Evolutionary conservation across 2,888 invertebrate genomes (phyloP).

Genomic region (Ophion obscuratus): DNA sequence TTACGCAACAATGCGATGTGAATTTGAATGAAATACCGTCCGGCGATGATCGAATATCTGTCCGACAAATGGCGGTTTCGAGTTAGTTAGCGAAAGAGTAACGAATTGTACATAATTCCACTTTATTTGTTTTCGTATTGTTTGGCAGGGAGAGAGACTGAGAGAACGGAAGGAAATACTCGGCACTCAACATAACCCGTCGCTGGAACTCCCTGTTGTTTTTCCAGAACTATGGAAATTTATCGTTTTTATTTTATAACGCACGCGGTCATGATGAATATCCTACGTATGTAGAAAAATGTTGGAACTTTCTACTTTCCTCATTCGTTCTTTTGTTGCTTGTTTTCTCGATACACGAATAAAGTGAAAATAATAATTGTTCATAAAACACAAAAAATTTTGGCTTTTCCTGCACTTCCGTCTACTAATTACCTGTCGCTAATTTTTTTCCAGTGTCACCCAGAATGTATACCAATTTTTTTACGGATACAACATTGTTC

Average conservation of each 20-base stretch:
- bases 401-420: not conserved
- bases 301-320: too few species aligned
- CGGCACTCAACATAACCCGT: constrained; percentile 10
- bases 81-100: constrained; percentile 43
- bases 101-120: constrained; percentile 46
- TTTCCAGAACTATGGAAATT: constrained; percentile 47
- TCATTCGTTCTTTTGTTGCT: not conserved
- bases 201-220: constrained; percentile 44
- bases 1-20: too few species aligned
- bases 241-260: constrained; percentile 14
- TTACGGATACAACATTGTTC: not conserved
- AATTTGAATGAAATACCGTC: too few species aligned
- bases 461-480: not conserved
- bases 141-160: constrained; percentile 5
- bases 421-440: constrained; percentile 14
- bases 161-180: not conserved
- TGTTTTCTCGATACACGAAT: too few species aligned
- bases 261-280: too few species aligned
- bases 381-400: not conserved
- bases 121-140: constrained; percentile 53
- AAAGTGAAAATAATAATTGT: not conserved
- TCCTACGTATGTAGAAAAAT: too few species aligned
- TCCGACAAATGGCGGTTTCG: constrained; percentile 8
- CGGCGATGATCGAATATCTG: too few species aligned
- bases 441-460: not conserved